These are phyloP conservation scores for Caenorhabditis briggsae DNA, from an alignment of 1,140 invertebrate species.

Conservation along the genomic window DNA sequence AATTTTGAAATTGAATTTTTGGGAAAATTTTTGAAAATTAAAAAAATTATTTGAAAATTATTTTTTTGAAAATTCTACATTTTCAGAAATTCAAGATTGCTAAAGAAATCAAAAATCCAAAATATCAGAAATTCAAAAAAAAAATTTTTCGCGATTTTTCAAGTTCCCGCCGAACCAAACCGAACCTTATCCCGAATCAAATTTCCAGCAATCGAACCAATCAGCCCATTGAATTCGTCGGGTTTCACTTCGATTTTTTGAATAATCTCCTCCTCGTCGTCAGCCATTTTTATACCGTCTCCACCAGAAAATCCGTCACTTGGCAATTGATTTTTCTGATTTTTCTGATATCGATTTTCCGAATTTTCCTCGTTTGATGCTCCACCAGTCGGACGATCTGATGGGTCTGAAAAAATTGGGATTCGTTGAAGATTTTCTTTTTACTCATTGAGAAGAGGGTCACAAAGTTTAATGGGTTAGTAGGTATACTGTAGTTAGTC, in stretches of 20 bases:
- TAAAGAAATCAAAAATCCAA: too few species aligned
- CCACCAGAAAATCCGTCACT: not conserved
- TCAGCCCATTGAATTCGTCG: slow-evolving; percentile 76
- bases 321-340: too few species aligned
- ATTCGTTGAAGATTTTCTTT: not conserved
- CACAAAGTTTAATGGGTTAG: not conserved
- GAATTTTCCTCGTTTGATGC: not conserved
- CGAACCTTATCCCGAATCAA: slow-evolving; percentile 72
- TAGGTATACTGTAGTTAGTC: too few species aligned
- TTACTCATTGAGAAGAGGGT: not conserved
- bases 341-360: slow-evolving; percentile 23
- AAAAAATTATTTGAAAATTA: not conserved
- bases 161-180: not conserved
- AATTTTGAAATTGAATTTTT: too few species aligned
- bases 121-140: not conserved
- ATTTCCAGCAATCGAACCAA: slow-evolving; percentile 76
- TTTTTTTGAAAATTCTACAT: too few species aligned
- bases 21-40: not conserved
- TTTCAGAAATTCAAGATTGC: too few species aligned
- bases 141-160: not conserved
- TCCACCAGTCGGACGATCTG: not conserved
- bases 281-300: slow-evolving; percentile 62
- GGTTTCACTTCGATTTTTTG: slow-evolving; percentile 72
- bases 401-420: not conserved
- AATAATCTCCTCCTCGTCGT: slow-evolving; percentile 62